phyloP scores from a whole-genome alignment of 2,888 invertebrate species.

The Cremastinae sp. region DNA sequence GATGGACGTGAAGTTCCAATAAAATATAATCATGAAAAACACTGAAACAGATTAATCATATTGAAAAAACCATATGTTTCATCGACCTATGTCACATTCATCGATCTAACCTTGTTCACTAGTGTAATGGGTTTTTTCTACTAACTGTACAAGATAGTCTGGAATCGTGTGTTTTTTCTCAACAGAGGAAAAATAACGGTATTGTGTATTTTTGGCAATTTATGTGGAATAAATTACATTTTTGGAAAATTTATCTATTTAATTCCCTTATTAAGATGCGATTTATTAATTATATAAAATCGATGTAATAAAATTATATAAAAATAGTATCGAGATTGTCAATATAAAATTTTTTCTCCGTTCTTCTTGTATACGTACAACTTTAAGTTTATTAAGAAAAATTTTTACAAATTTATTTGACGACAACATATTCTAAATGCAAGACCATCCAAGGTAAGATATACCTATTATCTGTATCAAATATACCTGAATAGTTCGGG shows the following conservation, averaged over 20 bases:
- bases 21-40: slow-evolving; percentile 30
- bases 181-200: slow-evolving; percentile 26
- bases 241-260: slow-evolving; percentile 46
- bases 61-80: slow-evolving; percentile 34
- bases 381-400: no score
- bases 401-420: no score
- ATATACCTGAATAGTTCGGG: no score
- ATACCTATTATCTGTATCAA: no score
- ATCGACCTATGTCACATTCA: slow-evolving; percentile 54
- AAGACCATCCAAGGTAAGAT: no score
- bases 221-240: slow-evolving; percentile 60
- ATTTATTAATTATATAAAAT: no score
- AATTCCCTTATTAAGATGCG: no score
- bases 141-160: slow-evolving; percentile 57
- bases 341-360: no score
- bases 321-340: no score
- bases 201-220: slow-evolving; percentile 66
- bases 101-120: slow-evolving; percentile 57
- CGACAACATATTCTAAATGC: no score
- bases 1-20: slow-evolving; percentile 5
- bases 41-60: background rate
- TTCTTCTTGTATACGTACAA: no score
- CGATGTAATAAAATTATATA: no score
- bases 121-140: slow-evolving; percentile 55
- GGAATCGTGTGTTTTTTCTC: slow-evolving; percentile 33